These are phyloP conservation scores for Eremophila alpestris DNA, from an alignment of 2,797 vertebrate genomes.

Conservation along the genomic window DNA sequence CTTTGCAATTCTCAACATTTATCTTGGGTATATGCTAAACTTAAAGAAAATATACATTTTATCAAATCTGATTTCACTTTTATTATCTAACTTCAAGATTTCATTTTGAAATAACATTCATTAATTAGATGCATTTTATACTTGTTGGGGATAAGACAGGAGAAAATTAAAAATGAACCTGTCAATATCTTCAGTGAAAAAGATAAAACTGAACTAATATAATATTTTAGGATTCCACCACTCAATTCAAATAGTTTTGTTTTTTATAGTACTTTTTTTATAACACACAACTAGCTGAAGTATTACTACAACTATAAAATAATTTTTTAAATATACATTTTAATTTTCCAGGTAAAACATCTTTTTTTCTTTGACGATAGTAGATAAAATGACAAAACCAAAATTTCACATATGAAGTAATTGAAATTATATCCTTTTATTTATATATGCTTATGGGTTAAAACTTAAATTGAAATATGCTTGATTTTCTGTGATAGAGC, in stretches of 20 bases:
- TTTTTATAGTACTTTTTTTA: not conserved
- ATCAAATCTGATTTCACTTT: not conserved
- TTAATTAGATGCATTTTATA: not conserved
- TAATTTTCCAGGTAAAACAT: not conserved
- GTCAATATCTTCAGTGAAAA: not conserved
- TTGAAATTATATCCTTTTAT: not conserved
- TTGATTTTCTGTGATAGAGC: not conserved
- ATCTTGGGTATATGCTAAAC: not conserved
- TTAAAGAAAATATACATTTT: not conserved
- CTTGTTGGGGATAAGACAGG: not conserved
- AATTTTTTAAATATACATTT: not conserved
- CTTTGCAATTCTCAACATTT: not conserved
- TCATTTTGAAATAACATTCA: not conserved
- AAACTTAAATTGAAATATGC: not conserved
- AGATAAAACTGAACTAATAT: not conserved
- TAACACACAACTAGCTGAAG: not conserved
- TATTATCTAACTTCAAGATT: not conserved
- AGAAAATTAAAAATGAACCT: not conserved
- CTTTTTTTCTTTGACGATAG: not conserved
- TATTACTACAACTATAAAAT: not conserved
- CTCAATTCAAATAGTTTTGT: not conserved
- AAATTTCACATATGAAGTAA: not conserved
- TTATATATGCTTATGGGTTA: not conserved
- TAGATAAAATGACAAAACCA: not conserved
- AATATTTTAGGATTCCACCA: not conserved